A percentile compares a stretch with the other conserved stretches of the same genome.
Conservation (phyloP, 2,113 vertebrate species). For the Campylorhamphus procurvoides region DNA sequence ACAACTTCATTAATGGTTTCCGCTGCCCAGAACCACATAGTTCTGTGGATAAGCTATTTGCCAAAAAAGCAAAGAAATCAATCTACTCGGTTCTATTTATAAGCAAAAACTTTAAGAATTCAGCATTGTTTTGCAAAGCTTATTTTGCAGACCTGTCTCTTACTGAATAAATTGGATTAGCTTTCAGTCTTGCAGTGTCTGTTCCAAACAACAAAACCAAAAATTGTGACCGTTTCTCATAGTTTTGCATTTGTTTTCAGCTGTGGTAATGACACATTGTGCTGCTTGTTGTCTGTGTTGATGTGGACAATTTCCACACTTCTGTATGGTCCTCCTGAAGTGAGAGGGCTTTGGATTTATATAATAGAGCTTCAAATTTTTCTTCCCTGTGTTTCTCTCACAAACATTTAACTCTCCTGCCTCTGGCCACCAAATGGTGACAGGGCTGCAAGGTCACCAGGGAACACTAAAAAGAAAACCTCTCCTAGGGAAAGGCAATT, state of each 20-base stretch:
- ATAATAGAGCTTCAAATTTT: background rate
- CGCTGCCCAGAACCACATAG: background rate
- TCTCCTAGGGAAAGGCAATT: background rate
- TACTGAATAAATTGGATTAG: background rate
- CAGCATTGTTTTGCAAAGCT: background rate
- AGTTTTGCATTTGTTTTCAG: background rate
- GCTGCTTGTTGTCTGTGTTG: background rate
- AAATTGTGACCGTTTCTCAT: background rate
- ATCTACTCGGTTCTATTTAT: background rate
- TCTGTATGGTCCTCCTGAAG: background rate
- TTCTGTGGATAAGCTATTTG: background rate
- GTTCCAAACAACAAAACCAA: background rate
- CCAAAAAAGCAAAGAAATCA: slow-evolving; percentile 5
- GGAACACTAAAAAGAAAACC: background rate
- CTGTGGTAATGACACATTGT: background rate
- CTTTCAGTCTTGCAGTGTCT: background rate
- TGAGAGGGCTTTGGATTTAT: background rate
- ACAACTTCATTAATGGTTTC: background rate
- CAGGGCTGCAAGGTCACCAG: background rate
- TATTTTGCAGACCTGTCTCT: background rate
- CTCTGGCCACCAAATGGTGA: background rate
- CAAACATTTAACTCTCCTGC: background rate
- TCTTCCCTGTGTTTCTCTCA: background rate
- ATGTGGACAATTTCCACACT: background rate
- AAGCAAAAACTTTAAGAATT: slow-evolving; percentile 4